Evolutionary conservation across 2,113 vertebrate genomes (phyloP).

Genomic region (Poicephalus gulielmi): DNA sequence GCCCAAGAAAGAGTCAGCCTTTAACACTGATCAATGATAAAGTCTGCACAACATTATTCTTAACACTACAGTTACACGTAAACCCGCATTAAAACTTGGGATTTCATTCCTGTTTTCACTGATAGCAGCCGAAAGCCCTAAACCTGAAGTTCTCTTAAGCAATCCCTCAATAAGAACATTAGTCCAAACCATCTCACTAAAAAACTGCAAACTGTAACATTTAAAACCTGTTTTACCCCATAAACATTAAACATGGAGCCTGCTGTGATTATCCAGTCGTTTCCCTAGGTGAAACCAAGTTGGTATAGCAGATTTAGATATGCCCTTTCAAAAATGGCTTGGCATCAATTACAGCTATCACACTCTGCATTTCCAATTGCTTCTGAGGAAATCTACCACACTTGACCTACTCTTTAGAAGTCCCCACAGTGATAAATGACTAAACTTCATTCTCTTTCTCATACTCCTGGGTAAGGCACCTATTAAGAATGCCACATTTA

Average conservation of each 20-base stretch:
- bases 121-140: background rate
- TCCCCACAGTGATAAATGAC: background rate
- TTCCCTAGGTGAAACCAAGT: background rate
- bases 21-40: background rate
- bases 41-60: background rate
- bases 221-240: background rate
- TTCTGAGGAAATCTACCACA: background rate
- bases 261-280: background rate
- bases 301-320: background rate
- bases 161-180: background rate
- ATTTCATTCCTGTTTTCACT: background rate
- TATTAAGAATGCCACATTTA: background rate
- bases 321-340: constrained; percentile 27
- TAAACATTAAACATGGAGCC: background rate
- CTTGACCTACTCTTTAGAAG: background rate
- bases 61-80: background rate
- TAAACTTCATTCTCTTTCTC: background rate
- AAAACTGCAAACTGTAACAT: background rate
- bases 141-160: background rate
- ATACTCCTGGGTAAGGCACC: background rate
- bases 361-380: background rate
- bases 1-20: background rate
- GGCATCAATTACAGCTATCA: background rate
- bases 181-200: background rate
- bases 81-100: background rate